Evolutionary conservation across 2,888 invertebrate species (phyloP), one percentile per base, ranked within the genome.

Genomic region (Megalurothrips usitatus): DNA sequence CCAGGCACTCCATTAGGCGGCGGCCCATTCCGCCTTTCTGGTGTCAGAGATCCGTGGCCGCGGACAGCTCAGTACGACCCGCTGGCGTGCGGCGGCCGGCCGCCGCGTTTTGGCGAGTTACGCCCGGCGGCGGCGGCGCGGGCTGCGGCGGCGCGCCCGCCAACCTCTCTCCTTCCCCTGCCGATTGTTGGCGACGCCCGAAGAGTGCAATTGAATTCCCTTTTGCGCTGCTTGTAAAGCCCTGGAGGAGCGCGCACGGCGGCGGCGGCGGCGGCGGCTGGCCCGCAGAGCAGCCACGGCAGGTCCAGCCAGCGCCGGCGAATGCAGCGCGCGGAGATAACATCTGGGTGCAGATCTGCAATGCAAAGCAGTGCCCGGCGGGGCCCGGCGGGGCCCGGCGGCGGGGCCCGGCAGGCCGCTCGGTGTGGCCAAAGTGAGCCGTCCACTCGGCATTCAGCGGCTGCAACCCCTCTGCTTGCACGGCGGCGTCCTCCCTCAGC

Each of bases 361-460:
- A 75, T 75, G 68, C 68, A 75, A 75, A 75, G 68, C 68, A 75
- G n/a, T n/a, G n/a, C n/a, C n/a, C n/a, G n/a, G 68, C 26, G 68
- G 23, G 12, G 68, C 68, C 19, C 11, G 26, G 68, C 26, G 23
- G 23, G 11, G n/a, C n/a, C n/a, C n/a, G n/a, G n/a, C n/a, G n/a
- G 68, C 26, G 68, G 23, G 12, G 68, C 68, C 19, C 11, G 26
- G 68, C 26, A 10, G 23, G 11, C 19, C 58, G 17, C 58, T 14
- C n/a, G 68, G 34, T 43, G 34, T 43, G 68, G 68, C 68, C 26
- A 23, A 75, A 75, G 68, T 75, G 68, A 75, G 68, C 26, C 68
- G 68, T 75, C 68, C 11, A 26, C 34, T 43, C 34, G 2, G 34
- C 34, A 43, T 43, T 43, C 34, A 43, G 34, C n/a, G n/a, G n/a